Conservation (phyloP, 2,888 invertebrate genomes). For the Scaeva pyrastri region DNA sequence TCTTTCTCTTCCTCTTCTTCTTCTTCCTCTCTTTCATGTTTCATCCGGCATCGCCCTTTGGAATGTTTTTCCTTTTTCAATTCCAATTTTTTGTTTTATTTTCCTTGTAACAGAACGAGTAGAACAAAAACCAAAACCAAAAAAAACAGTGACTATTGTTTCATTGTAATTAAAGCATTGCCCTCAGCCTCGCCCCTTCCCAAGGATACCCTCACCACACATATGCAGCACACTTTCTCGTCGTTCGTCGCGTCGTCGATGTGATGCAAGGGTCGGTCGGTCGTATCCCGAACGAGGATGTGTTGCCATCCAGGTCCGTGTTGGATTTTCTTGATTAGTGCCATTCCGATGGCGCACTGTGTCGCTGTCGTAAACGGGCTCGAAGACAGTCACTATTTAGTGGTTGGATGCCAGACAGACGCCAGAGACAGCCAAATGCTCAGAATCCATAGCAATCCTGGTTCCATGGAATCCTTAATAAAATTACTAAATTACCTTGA, state of each 20-base stretch:
- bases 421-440: slow-evolving; percentile 35
- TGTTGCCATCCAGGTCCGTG: slow-evolving; percentile 3
- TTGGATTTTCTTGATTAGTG: slow-evolving; percentile 71
- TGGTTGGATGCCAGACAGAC: slow-evolving; percentile 47
- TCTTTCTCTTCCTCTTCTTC: not conserved
- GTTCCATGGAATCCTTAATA: slow-evolving; percentile 75
- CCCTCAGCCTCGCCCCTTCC: slow-evolving; percentile 33
- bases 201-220: slow-evolving; percentile 5
- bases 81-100: slow-evolving; percentile 5
- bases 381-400: slow-evolving; percentile 60
- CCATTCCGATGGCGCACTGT: slow-evolving; percentile 37
- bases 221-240: slow-evolving; percentile 31
- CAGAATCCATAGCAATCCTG: slow-evolving; percentile 55
- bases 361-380: slow-evolving; percentile 8
- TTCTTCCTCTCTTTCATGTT: not conserved
- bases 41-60: slow-evolving; percentile 4
- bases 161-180: slow-evolving; percentile 70
- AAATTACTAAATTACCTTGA: slow-evolving; percentile 80
- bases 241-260: not conserved
- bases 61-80: slow-evolving; percentile 23
- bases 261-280: slow-evolving; percentile 5
- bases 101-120: not conserved
- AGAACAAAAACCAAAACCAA: no score
- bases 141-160: slow-evolving; percentile 59
- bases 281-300: not conserved